Evolutionary conservation across 1,140 invertebrate genomes (phyloP), one percentile per base, ranked within the genome.

Genomic region (Drosophila simulans): DNA sequence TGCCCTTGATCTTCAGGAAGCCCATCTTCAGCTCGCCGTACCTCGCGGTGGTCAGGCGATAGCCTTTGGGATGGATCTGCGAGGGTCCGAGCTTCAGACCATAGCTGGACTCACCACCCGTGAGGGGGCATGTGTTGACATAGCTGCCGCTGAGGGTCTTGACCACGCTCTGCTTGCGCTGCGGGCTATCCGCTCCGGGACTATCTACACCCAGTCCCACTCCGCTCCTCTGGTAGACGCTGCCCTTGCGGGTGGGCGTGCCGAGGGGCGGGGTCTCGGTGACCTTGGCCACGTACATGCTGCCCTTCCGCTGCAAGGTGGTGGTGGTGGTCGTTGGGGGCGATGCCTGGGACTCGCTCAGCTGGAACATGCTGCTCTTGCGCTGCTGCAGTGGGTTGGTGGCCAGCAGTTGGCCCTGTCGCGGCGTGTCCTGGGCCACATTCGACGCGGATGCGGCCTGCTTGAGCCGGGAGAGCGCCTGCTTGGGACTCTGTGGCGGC

Each of bases 1-100:
- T 97, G 74, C 97, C 97, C 93, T 98, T 98, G 82, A 97, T 97
- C 93, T 98, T 96, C 77, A 97, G 94, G 64, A 98, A 95, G 25
- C 96, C 97, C 86, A 98, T 93, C 89, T 97, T 97, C 43, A 98
- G 94, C 92, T 98, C 96, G 8, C 97, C 96, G 72, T 95, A 94
- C 53, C 94, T 94, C 39, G 94, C 94, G 65, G 94, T 95, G 93
- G 93, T 93, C 55, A 95, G 92, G 53, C 94, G 94, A 69, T 95
- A 95, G 78, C 95, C 95, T 65, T 95, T 94, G 25, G 96, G 96
- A 91, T 95, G 94, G 79, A 97, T 94, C 91, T 97, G 96, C 46
- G 96, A 96, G 20, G 96, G 96, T 22, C 96, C 96, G 54, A 97
- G 93, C 76, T 94, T 94, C 45, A 93, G 74, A 31, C 93, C 92